These are phyloP conservation scores for Trialeurodes vaporariorum DNA, from an alignment of 1,140 invertebrate species.

Conservation along the genomic window DNA sequence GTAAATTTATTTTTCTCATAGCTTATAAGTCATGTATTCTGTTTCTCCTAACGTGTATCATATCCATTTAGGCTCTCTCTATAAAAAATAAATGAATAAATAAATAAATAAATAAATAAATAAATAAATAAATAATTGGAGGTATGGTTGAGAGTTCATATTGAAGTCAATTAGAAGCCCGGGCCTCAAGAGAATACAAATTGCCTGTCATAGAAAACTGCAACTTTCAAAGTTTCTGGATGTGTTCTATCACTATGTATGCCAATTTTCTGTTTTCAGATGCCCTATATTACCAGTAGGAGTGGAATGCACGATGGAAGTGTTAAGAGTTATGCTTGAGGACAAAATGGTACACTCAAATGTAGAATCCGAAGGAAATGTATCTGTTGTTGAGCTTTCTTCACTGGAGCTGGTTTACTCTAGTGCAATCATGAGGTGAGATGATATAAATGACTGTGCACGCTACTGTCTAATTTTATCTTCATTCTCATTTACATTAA, in stretches of 20 bases:
- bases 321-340: slow-evolving; percentile 45
- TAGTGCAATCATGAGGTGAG: slow-evolving; percentile 43
- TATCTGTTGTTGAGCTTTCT: slow-evolving; percentile 36
- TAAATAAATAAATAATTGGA: neutral
- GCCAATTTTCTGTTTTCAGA: slow-evolving; percentile 27
- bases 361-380: slow-evolving; percentile 24
- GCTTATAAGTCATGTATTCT: too few relatives aligned
- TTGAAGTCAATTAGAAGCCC: neutral
- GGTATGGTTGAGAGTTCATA: neutral
- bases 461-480: too few relatives aligned
- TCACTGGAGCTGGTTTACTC: slow-evolving; percentile 43
- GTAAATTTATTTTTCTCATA: too few relatives aligned
- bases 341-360: slow-evolving; percentile 31
- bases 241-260: neutral
- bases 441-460: too few relatives aligned
- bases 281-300: slow-evolving; percentile 50
- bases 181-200: too few relatives aligned
- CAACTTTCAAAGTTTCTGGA: neutral
- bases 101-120: neutral
- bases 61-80: too few relatives aligned
- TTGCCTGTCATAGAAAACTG: too few relatives aligned
- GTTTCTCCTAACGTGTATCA: too few relatives aligned
- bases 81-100: neutral
- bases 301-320: slow-evolving; percentile 48
- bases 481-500: too few relatives aligned